Conservation (phyloP, 2,113 vertebrate genomes). For the Xerus inauris region DNA sequence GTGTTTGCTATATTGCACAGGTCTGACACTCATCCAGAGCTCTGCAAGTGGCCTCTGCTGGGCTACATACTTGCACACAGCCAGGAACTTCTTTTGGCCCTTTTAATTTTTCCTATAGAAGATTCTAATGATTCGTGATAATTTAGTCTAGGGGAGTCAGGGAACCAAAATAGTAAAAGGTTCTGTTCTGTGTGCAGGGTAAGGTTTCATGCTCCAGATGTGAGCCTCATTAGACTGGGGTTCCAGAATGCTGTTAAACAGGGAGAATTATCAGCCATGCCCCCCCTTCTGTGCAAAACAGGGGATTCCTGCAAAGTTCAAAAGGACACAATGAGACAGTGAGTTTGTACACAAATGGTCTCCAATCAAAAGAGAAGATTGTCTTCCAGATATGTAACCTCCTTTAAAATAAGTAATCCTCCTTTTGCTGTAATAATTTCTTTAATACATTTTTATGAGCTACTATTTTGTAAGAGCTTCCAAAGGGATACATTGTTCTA, state of each 20-base stretch:
- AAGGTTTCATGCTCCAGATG: background rate
- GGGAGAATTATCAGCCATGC: background rate
- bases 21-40: no score
- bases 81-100: background rate
- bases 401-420: background rate
- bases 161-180: background rate
- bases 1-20: rapidly evolving
- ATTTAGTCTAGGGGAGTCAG: background rate
- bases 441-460: background rate
- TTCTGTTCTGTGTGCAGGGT: background rate
- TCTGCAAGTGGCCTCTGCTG: background rate
- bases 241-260: background rate
- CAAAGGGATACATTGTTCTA: background rate
- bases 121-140: background rate
- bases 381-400: background rate
- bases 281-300: background rate
- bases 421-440: background rate
- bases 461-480: background rate
- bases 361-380: background rate
- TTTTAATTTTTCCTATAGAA: background rate
- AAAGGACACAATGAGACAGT: background rate
- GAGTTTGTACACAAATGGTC: background rate
- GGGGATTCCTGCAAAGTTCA: no score
- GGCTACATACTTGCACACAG: no score
- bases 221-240: no score